Evolutionary conservation across 2,888 invertebrate genomes (phyloP), one percentile per base, ranked within the genome.

Genomic region (Agrochola litura): DNA sequence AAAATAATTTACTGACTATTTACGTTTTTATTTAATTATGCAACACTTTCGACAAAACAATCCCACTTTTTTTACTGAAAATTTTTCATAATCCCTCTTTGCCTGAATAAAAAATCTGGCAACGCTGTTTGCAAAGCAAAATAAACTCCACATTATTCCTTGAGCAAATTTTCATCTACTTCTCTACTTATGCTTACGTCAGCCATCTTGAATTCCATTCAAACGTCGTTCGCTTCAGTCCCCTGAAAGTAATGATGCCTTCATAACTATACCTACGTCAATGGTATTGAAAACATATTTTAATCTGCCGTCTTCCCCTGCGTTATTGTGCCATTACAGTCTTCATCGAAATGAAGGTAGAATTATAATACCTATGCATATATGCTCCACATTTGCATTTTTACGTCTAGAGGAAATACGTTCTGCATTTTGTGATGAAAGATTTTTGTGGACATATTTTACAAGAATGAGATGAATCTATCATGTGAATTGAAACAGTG

Each of bases 251-350:
- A 86, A 85, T 86, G 84, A 80, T 52, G 60, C 63, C 37, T 63
- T 25, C 64, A 68, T 71, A 82, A 82, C 65, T 66, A 66, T 86
- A 81, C 66, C 16, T 69, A 68, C 63, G 52, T 68, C 67, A 77
- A 69, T 75, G 78, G 84, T 84, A 85, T 85, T 85, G 86, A 86
- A 86, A 86, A 71, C 75, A 78, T 81, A 84, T 78, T 86, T 84
- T 86, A 78, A 85, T 86, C 86, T 76, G 37, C 52, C 77, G 56
- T 67, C 77, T 77, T 66, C 12, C 66, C 49, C 9, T 77, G 60
- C 46, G 61, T 64, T 81, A 69, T 73, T 82, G 64, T 83, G 37
- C 70, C 6, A 37, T 56, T 85, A 82, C 82, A 82, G 71, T 69
- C 65, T 82, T 60, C 52, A 61, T 71, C 58, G 25, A 65, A 56